A percentile compares a stretch with the other conserved stretches of the same genome.
Conservation (phyloP, 2,888 invertebrate species). For the Brenthis ino region DNA sequence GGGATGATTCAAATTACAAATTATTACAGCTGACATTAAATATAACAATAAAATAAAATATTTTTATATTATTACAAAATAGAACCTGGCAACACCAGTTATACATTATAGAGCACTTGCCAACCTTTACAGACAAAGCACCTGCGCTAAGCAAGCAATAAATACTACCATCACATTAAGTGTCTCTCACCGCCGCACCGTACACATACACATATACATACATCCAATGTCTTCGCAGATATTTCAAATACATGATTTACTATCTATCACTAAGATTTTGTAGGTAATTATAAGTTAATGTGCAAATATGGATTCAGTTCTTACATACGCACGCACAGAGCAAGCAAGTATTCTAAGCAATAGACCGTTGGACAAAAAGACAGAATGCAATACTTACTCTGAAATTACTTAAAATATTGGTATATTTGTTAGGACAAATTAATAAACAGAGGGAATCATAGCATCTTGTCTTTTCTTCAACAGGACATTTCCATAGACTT, state of each 20-base stretch:
- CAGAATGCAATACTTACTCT: background rate
- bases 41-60: background rate
- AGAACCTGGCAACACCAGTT: constrained; percentile 20
- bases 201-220: constrained; percentile 6
- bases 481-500: background rate
- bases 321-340: background rate
- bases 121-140: constrained; percentile 18
- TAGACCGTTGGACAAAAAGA: constrained; percentile 1
- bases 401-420: no score
- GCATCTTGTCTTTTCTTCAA: background rate
- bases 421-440: no score
- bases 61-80: constrained; percentile 3
- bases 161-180: constrained; percentile 26
- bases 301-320: constrained; percentile 20
- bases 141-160: constrained; percentile 34
- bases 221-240: constrained; percentile 14
- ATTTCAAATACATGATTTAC: constrained; percentile 25
- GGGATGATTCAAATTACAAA: constrained; percentile 8
- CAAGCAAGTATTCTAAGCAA: background rate
- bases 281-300: constrained; percentile 21
- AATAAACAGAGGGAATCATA: no score
- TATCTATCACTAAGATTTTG: constrained; percentile 25
- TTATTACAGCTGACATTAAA: constrained; percentile 1
- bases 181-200: constrained; percentile 10
- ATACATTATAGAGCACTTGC: constrained; percentile 19